A percentile compares a stretch with the other conserved stretches of the same genome.
Conservation (phyloP, 1,140 invertebrate genomes). For the Heliconius hermathena region DNA sequence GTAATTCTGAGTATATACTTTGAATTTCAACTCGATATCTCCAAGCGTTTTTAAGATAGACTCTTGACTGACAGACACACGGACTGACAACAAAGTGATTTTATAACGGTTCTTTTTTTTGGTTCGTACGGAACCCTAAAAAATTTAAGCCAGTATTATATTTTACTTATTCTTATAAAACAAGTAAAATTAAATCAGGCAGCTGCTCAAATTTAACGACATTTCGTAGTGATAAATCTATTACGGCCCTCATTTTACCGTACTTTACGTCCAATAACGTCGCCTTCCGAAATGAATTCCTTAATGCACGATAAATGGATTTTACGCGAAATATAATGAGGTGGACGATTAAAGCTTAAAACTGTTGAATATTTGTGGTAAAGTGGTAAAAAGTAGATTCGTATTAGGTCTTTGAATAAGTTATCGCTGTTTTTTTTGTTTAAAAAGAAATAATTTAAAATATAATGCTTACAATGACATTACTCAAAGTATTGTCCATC, state of each 20-base stretch:
- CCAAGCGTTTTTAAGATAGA: too few species aligned
- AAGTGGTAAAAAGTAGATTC: background rate
- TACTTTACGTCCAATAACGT: background rate
- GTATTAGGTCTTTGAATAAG: too few species aligned
- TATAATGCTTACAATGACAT: too few species aligned
- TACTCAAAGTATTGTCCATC: too few species aligned
- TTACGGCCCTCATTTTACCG: background rate
- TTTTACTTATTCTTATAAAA: background rate
- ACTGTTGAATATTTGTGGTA: background rate
- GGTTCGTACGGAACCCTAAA: too few species aligned
- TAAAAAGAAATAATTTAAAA: too few species aligned
- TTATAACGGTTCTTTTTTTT: too few species aligned
- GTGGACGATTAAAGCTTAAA: background rate
- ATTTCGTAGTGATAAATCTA: constrained; percentile 1
- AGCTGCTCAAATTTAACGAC: background rate
- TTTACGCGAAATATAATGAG: background rate
- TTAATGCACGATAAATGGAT: constrained; percentile 4
- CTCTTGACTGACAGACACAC: too few species aligned
- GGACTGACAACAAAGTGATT: too few species aligned
- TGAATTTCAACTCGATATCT: too few species aligned
- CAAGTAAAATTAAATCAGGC: background rate
- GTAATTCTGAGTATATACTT: too few species aligned
- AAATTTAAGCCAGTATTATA: background rate
- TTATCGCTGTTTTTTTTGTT: too few species aligned
- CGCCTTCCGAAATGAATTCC: background rate